Percentiles rank a stretch among this genome's conserved stretches.
Evolutionary conservation across 64 coral and sea anemone species (phyloP).

Genomic region (Astreopora myriophthalma): DNA sequence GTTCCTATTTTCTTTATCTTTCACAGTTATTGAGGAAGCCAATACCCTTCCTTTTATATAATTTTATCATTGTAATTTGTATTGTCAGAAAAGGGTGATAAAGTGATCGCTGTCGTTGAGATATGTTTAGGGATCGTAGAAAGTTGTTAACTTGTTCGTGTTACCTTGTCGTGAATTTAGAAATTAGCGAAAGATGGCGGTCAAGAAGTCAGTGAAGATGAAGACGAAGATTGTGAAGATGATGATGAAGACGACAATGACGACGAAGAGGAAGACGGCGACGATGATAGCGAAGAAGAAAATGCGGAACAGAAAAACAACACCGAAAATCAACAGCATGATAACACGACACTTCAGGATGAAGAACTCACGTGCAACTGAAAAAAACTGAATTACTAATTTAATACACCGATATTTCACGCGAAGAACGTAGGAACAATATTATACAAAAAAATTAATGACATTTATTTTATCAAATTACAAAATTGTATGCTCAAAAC

Average conservation of each 20-base stretch:
- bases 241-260: not conserved
- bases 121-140: too few species aligned
- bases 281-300: not conserved
- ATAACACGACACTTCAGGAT: not conserved
- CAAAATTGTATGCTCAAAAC: too few species aligned
- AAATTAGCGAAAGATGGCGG: conserved; percentile 54
- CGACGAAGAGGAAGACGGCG: not conserved
- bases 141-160: not conserved
- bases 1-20: too few species aligned
- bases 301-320: not conserved
- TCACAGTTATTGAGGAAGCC: too few species aligned
- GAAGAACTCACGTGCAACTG: conserved; percentile 18
- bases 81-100: too few species aligned
- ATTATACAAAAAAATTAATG: not conserved
- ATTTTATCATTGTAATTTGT: too few species aligned
- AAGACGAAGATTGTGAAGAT: conserved; percentile 38
- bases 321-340: not conserved
- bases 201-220: conserved; percentile 41
- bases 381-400: not conserved
- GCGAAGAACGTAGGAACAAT: not conserved
- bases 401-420: not conserved
- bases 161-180: not conserved
- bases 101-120: too few species aligned
- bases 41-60: too few species aligned
- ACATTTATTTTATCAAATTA: not conserved